A percentile compares a stretch with the other conserved stretches of the same genome.
Conservation (phyloP, 1,140 invertebrate species). For the Gonioctena quinquepunctata region DNA sequence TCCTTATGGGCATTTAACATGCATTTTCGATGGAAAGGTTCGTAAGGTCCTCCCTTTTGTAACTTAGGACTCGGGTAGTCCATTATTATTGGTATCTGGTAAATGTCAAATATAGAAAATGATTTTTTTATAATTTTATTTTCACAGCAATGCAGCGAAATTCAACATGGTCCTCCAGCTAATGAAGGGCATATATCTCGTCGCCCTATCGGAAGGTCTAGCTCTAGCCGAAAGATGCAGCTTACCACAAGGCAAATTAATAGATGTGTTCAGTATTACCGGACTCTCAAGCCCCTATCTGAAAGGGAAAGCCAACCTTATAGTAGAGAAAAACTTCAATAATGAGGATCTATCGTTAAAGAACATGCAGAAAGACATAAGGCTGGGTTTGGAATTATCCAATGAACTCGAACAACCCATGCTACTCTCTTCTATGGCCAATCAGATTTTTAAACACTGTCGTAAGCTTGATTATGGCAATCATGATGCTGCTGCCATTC, state of each 20-base stretch:
- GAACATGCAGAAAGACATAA: conserved; percentile 94
- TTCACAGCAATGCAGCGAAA: conserved; percentile 72
- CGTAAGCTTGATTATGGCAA: conserved; percentile 91
- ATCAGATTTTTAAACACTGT: conserved; percentile 95
- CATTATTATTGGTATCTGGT: too few species aligned
- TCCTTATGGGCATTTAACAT: too few species aligned
- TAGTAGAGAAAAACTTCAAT: conserved; percentile 79
- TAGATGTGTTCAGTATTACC: conserved; percentile 86
- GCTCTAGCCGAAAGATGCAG: conserved; percentile 90
- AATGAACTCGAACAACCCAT: conserved; percentile 88
- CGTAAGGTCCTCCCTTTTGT: too few species aligned
- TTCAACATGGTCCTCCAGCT: conserved; percentile 89
- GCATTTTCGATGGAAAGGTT: too few species aligned
- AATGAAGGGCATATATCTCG: conserved; percentile 67
- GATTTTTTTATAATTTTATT: too few species aligned
- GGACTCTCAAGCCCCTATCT: conserved; percentile 81
- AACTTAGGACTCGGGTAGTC: too few species aligned
- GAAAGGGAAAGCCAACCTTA: conserved; percentile 80
- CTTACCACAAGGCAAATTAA: conserved; percentile 83
- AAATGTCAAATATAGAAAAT: too few species aligned
- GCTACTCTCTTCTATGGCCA: conserved; percentile 86
- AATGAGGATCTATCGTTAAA: conserved; percentile 76
- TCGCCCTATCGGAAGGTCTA: conserved; percentile 88
- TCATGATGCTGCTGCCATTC: conserved; percentile 90
- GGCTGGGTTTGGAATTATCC: conserved; percentile 82